Conservation (phyloP, 2,888 invertebrate species). For the Mongoloraphidia duomilia region DNA sequence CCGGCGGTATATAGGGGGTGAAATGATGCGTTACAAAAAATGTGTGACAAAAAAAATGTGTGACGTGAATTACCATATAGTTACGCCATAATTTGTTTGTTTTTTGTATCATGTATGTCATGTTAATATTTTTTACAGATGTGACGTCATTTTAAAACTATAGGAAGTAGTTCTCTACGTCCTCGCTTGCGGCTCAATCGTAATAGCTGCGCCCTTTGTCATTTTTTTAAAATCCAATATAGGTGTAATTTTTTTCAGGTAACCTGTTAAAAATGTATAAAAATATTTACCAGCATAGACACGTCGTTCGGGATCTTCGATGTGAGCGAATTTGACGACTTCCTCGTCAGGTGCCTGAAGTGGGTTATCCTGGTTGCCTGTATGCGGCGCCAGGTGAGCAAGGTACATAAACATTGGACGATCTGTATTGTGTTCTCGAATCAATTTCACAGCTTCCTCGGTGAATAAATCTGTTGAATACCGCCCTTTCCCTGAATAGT, state of each 20-base stretch:
- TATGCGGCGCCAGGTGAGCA: slow-evolving; percentile 53
- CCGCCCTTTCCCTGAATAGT: slow-evolving; percentile 37
- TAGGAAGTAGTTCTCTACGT: too few species aligned
- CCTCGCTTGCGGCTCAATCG: too few species aligned
- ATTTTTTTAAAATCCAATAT: background rate
- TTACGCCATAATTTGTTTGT: too few species aligned
- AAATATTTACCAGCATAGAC: slow-evolving; percentile 49
- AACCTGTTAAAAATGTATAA: background rate
- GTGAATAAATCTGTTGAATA: slow-evolving; percentile 55
- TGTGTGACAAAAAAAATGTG: too few species aligned
- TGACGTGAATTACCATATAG: too few species aligned
- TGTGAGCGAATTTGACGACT: slow-evolving; percentile 50
- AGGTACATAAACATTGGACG: slow-evolving; percentile 53
- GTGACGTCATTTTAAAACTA: too few species aligned
- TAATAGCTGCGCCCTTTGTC: slow-evolving; percentile 31
- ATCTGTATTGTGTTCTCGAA: slow-evolving; percentile 34
- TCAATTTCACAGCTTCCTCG: slow-evolving; percentile 44
- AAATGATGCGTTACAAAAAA: too few species aligned
- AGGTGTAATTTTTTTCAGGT: background rate
- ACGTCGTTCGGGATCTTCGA: slow-evolving; percentile 47
- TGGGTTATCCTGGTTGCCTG: slow-evolving; percentile 44
- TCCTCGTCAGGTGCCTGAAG: slow-evolving; percentile 61
- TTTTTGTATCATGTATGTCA: too few species aligned
- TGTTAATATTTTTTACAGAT: too few species aligned
- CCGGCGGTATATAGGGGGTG: too few species aligned